Base-by-base conservation (phyloP, 2,113 vertebrate genomes). In the Synchiropus splendidus region DNA sequence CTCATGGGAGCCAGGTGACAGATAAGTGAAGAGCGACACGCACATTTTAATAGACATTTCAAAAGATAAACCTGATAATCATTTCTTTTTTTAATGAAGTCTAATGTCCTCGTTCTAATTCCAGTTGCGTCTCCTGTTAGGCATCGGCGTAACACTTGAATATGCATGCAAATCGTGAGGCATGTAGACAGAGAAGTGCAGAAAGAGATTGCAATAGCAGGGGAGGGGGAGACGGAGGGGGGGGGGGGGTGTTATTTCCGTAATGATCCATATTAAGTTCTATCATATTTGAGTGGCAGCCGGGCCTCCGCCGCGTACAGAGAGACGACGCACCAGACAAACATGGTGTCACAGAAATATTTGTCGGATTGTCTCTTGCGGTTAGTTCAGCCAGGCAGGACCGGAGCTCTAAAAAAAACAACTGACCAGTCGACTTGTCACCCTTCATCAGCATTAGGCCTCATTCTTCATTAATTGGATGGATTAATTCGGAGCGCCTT, bases 391-490 rank as follows among this genome's bases (percentile, higher is more conserved):
- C 50, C 42, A 35, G 48, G 33, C 55, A 21, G 45, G 37, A 61
- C 62, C 57, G 39, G 64, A 57, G 62, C 62, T 70, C 65, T 66
- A 75, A 69, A 79, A 70, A 27, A 27, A 79, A 70, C 80, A 89
- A 90, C 79, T 85, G 87, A 88, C 78, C 81, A 82, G 61, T 83
- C 70, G 66, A 77, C 64, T 79, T 83, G 84, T 87, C 83, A 77
- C 41, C 67, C 69, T 61, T 78, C 79, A 83, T 87, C 86, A 90
- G 70, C 81, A 82, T 90, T 90, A 88, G 83, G 85, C 84, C 85
- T 78, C 83, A 75, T 87, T 91, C 86, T 89, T 89, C 88, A 91
- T 92, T 94, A 92, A 94, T 92, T 90, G 88, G 87, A 88, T 82
- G 85, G 91, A 95, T 90, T 89, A 89, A 92, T 92, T 89, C 88